These are phyloP conservation scores for Watsonalla cultraria DNA, from an alignment of 2,888 invertebrate genomes.

Conservation along the genomic window DNA sequence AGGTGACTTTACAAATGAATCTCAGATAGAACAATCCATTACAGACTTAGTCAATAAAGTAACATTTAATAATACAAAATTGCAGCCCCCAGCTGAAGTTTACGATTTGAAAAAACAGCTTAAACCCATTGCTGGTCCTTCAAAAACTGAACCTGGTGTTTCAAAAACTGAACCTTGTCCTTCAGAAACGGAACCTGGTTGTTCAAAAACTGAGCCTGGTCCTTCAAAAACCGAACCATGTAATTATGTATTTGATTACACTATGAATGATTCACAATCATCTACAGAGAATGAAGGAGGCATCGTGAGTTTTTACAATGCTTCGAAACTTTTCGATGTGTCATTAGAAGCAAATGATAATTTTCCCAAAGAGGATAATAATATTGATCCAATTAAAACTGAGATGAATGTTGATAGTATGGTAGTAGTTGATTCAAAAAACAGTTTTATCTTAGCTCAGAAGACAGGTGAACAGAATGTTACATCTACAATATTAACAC, in stretches of 20 bases:
- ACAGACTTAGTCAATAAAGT: constrained; percentile 41
- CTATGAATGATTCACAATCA: constrained; percentile 40
- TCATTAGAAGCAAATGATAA: constrained; percentile 28
- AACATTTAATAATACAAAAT: constrained; percentile 18
- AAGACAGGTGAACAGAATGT: neutral
- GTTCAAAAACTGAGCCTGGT: constrained; percentile 36
- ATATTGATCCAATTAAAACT: neutral
- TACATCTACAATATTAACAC: constrained; percentile 48
- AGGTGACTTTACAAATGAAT: constrained; percentile 4
- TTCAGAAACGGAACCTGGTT: constrained; percentile 29
- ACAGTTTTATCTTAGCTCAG: constrained; percentile 4
- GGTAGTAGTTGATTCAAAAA: constrained; percentile 24
- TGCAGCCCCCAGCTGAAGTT: constrained; percentile 29
- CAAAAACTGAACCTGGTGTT: constrained; percentile 23
- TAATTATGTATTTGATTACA: constrained; percentile 15
- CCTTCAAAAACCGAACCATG: constrained; percentile 36
- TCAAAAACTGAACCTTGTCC: constrained; percentile 41
- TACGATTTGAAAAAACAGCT: constrained; percentile 54
- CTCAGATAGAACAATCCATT: constrained; percentile 16
- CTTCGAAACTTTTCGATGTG: constrained; percentile 58
- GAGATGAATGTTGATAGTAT: neutral
- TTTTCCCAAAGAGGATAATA: neutral
- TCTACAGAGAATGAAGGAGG: constrained; percentile 47
- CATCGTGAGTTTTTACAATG: constrained; percentile 64
- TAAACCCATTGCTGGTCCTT: constrained; percentile 59